These are phyloP conservation scores for Drosophila subsilvestris DNA, from an alignment of 2,888 invertebrate genomes.

Conservation along the genomic window DNA sequence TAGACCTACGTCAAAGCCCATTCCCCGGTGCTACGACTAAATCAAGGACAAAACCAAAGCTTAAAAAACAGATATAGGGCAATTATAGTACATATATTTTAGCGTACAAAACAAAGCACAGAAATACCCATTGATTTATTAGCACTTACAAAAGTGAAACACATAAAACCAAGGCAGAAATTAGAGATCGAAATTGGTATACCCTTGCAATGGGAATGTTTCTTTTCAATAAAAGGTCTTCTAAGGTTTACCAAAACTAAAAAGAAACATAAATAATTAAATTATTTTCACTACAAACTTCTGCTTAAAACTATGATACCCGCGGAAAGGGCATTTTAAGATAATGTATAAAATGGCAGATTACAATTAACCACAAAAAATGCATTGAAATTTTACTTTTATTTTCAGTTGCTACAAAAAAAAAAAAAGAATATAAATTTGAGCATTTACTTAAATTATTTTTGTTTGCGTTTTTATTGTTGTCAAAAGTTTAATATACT, in stretches of 20 bases:
- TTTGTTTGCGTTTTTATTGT: conserved; percentile 15
- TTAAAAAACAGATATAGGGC: conserved; percentile 1
- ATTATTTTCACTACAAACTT: too few species aligned
- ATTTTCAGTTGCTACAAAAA: conserved; percentile 1
- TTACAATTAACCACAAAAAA: not conserved
- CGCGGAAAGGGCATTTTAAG: not conserved
- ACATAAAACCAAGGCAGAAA: not conserved
- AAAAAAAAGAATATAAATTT: not conserved
- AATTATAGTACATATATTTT: not conserved
- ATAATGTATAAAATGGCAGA: too few species aligned
- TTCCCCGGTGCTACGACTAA: conserved; percentile 11
- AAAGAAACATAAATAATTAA: not conserved
- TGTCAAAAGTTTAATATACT: conserved; percentile 50
- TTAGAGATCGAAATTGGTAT: conserved; percentile 7
- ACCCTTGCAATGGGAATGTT: conserved; percentile 1
- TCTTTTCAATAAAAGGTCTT: conserved; percentile 1
- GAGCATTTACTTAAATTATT: conserved; percentile 2
- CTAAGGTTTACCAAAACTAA: not conserved
- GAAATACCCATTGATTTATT: conserved; percentile 26
- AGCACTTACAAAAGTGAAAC: conserved; percentile 1
- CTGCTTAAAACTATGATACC: not conserved
- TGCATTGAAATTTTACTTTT: not conserved
- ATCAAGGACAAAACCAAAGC: conserved; percentile 38
- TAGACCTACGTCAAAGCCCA: conserved; percentile 70
- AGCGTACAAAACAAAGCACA: conserved; percentile 1